phyloP scores from a whole-genome alignment of 2,113 vertebrate genomes.

The Stigmatopora argus region DNA sequence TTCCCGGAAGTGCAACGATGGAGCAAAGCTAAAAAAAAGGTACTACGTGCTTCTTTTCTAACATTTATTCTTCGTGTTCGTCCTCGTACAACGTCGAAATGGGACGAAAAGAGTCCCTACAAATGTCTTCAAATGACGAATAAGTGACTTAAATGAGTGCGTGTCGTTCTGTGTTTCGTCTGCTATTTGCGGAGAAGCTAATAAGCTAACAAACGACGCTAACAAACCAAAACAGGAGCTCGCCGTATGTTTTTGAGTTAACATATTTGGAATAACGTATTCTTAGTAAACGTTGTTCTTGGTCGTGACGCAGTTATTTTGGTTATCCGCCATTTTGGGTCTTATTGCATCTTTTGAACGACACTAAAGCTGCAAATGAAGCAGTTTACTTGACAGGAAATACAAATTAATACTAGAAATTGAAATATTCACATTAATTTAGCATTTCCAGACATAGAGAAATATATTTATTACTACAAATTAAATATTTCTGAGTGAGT shows the following conservation, averaged over 20 bases:
- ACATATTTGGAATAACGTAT: background rate
- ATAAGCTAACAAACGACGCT: background rate
- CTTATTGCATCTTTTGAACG: too few relatives aligned
- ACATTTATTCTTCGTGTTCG: background rate
- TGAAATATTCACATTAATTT: too few relatives aligned
- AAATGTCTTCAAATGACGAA: background rate
- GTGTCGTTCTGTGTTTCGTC: conserved; percentile 15
- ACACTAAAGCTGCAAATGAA: too few relatives aligned
- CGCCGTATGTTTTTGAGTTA: rapidly evolving
- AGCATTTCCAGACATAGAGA: too few relatives aligned
- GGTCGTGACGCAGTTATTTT: too few relatives aligned
- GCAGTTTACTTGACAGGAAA: too few relatives aligned
- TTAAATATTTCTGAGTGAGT: too few relatives aligned
- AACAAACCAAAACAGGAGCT: background rate
- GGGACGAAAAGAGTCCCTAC: background rate
- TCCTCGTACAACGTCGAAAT: rapidly evolving
- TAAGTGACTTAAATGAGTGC: background rate
- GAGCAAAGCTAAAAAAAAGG: conserved; percentile 67
- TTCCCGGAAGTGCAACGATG: conserved; percentile 46
- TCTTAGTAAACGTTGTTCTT: too few relatives aligned
- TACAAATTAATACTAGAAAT: too few relatives aligned
- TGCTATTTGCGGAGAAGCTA: conserved; percentile 26
- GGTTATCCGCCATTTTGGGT: too few relatives aligned
- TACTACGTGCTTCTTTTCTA: conserved; percentile 31
- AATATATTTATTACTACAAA: too few relatives aligned